Conservation (phyloP, 2,797 vertebrate genomes). For the Falco berigora region DNA sequence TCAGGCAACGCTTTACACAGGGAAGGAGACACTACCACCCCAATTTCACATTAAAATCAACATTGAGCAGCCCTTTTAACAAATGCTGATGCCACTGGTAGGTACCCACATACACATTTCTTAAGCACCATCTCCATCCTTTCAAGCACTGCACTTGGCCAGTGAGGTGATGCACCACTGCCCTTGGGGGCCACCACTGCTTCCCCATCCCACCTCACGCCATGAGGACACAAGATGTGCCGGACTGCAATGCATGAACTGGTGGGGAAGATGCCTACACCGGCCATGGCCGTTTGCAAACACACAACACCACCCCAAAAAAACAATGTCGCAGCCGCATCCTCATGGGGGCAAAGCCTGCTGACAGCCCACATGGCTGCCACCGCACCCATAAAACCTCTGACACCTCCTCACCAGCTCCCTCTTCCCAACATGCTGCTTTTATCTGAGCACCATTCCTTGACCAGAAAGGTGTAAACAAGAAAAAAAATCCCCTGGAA, state of each 20-base stretch:
- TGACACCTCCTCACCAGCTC: background rate
- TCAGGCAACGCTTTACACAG: background rate
- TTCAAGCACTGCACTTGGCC: background rate
- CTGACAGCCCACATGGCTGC: background rate
- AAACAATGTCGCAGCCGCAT: no score
- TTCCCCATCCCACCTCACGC: background rate
- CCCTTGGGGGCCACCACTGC: background rate
- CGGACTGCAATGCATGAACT: background rate
- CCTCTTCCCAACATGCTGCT: background rate
- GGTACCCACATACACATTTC: background rate
- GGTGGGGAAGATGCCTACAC: rapidly evolving
- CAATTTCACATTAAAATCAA: background rate
- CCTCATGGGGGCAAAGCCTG: background rate
- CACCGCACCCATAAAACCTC: background rate
- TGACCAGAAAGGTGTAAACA: background rate
- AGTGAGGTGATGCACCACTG: background rate
- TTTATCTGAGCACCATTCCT: background rate
- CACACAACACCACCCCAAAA: background rate
- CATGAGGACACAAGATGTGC: rapidly evolving
- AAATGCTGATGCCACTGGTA: background rate
- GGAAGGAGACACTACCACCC: background rate
- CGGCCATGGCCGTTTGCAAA: background rate
- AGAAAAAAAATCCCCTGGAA: background rate
- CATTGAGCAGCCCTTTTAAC: background rate
- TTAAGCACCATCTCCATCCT: background rate